phyloP scores from a whole-genome alignment of 2,797 vertebrate species.

The Urophycis tenuis region DNA sequence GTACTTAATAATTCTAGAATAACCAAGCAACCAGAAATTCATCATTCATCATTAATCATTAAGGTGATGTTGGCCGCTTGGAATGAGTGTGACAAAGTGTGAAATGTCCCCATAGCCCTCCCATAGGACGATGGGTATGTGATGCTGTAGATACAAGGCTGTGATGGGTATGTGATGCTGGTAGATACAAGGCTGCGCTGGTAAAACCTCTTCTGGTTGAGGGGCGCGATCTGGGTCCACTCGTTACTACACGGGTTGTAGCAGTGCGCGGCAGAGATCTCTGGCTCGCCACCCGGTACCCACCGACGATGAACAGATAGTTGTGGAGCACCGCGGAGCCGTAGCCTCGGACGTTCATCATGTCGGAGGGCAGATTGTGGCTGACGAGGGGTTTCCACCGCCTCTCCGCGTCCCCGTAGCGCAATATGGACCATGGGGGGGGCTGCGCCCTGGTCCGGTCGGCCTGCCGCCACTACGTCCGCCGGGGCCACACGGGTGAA shows the following conservation, averaged over 20 bases:
- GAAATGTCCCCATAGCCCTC: neutral
- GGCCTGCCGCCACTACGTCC: slow-evolving; percentile 21
- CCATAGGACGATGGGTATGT: neutral
- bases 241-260: slow-evolving; percentile 90
- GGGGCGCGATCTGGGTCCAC: slow-evolving; percentile 84
- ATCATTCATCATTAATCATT: neutral
- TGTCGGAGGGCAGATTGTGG: slow-evolving; percentile 76
- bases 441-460: slow-evolving; percentile 67
- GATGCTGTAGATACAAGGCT: too few species aligned
- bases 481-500: slow-evolving; percentile 58
- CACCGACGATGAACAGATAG: slow-evolving; percentile 91
- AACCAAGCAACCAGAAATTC: neutral
- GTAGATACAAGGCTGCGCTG: neutral
- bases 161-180: too few species aligned
- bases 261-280: slow-evolving; percentile 86
- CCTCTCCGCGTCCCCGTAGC: slow-evolving; percentile 77
- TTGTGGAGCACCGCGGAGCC: slow-evolving; percentile 85
- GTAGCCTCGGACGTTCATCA: slow-evolving; percentile 85
- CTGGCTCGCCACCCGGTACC: slow-evolving; percentile 86
- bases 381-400: slow-evolving; percentile 82
- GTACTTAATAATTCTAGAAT: neutral
- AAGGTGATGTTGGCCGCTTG: neutral
- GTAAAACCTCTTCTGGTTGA: slow-evolving; percentile 93
- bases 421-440: slow-evolving; percentile 83
- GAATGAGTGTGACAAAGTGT: too few species aligned